Base-by-base conservation (phyloP, 2,888 invertebrate genomes). In the Muscina levida region DNA sequence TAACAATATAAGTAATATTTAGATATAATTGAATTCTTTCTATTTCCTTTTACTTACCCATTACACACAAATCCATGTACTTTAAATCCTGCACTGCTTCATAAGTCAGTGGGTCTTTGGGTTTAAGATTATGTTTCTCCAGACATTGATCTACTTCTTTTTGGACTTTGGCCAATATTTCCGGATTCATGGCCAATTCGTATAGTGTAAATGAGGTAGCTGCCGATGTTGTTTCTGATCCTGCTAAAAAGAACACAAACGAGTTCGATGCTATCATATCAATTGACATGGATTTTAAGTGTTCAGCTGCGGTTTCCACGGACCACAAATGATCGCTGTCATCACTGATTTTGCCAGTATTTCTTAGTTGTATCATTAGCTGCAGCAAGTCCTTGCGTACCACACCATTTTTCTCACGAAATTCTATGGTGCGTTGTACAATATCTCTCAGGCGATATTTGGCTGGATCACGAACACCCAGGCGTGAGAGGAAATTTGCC, bases 371-470 rank as follows among this genome's bases (percentile, higher is more conserved):
- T 46, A 92, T 90, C 44, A 92, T 83, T 48, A 91, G 80, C 80
- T 92, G 91, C 80, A 92, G 85, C 70, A 92, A 85, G 84, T 92
- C 92, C 72, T 89, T 89, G 4, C 91, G 86, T 1, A 86, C 85
- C 4, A 90, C 85, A 51, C 91, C 90, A 37, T 89, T 86, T 1
- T 85, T 72, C 82, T 91, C 90, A 22, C 92, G 88, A 70, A 87
- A 87, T 24, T 89, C 86, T 5, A 92, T 87, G 13, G 91, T 90
- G 8, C 87, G 85, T 13, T 87, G 85, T 4, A 91, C 89, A 11
- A 91, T 85, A 26, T 87, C 85, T 1, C 87, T 84, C 81, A 92
- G 88, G 77, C 89, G 87, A 0, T 82, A 37, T 1, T 85, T 71
- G 0, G 88, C 78, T 1, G 84, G 65, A 8, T 85, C 83, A 37